Evolutionary conservation across 92 coral and sea anemone species (phyloP).

Genomic region (Epizoanthus scotinus): DNA sequence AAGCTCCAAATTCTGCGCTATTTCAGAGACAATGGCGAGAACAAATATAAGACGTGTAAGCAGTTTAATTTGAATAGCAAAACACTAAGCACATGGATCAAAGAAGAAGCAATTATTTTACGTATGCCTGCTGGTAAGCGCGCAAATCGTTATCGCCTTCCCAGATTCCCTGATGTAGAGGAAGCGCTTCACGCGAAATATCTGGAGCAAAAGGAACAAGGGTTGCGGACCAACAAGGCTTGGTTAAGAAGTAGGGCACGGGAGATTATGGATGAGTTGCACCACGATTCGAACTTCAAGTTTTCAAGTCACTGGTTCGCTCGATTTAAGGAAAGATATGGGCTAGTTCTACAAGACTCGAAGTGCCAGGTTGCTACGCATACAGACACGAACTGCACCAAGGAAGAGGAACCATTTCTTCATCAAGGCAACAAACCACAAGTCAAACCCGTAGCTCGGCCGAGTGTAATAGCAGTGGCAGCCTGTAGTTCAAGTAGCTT

Average conservation of each 20-base stretch:
- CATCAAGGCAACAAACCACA: neutral
- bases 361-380: conserved; percentile 1
- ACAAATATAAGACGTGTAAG: conserved; percentile 42
- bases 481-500: conserved; percentile 7
- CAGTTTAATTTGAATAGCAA: conserved; percentile 37
- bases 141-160: conserved; percentile 34
- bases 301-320: conserved; percentile 42
- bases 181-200: conserved; percentile 6
- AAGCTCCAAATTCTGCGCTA: conserved; percentile 31
- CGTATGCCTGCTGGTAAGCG: conserved; percentile 34
- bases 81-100: conserved; percentile 41
- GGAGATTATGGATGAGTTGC: conserved; percentile 32
- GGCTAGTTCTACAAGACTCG: conserved; percentile 11
- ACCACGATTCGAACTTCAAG: conserved; percentile 35
- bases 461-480: conserved; percentile 17
- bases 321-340: conserved; percentile 38
- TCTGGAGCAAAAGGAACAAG: conserved; percentile 22
- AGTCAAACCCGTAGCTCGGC: neutral
- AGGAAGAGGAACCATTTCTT: neutral
- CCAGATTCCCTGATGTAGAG: conserved; percentile 38
- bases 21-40: conserved; percentile 37
- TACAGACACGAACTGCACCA: neutral
- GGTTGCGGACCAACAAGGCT: neutral
- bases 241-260: conserved; percentile 43
- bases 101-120: conserved; percentile 33